Percentiles rank a stretch among this genome's conserved stretches.
phyloP scores from a whole-genome alignment of 1,140 invertebrate genomes.

The Drosophila lini region DNA sequence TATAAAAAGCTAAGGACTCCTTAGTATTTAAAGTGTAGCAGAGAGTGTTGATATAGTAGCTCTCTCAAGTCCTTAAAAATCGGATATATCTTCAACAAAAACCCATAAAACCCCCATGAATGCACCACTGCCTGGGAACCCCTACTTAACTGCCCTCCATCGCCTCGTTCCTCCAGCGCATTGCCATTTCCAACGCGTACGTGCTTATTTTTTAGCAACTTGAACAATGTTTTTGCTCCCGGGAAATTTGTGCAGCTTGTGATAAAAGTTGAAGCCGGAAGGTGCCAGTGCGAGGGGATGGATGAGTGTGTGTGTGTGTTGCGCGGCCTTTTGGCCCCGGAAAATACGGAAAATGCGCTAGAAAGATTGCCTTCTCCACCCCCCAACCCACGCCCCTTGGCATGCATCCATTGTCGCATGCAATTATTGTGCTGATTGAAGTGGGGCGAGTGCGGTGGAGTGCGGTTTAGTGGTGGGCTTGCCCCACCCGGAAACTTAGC shows the following conservation, averaged over 20 bases:
- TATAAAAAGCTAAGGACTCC: background rate
- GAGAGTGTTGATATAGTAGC: background rate
- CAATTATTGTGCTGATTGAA: constrained; percentile 52
- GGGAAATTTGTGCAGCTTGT: constrained; percentile 68
- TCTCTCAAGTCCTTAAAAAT: background rate
- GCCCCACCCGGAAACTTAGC: constrained; percentile 3
- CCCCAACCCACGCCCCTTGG: background rate
- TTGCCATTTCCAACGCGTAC: constrained; percentile 71
- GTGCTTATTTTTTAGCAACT: constrained; percentile 80
- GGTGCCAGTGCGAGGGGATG: constrained; percentile 17
- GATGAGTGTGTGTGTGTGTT: background rate
- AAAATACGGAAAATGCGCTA: constrained; percentile 48
- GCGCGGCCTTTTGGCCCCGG: constrained; percentile 15
- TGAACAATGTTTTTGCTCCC: constrained; percentile 69
- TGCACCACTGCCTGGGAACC: constrained; percentile 1
- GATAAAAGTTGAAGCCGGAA: constrained; percentile 69
- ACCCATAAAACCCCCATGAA: background rate
- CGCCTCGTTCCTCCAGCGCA: constrained; percentile 22
- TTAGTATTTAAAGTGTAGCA: too few relatives aligned
- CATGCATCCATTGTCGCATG: constrained; percentile 52
- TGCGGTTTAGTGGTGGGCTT: constrained; percentile 10
- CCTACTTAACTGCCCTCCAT: constrained; percentile 22
- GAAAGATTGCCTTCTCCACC: constrained; percentile 24
- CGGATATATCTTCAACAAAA: background rate
- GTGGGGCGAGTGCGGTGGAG: constrained; percentile 34